Base-by-base conservation (phyloP, 2,113 vertebrate species). In the Phoxinus phoxinus region DNA sequence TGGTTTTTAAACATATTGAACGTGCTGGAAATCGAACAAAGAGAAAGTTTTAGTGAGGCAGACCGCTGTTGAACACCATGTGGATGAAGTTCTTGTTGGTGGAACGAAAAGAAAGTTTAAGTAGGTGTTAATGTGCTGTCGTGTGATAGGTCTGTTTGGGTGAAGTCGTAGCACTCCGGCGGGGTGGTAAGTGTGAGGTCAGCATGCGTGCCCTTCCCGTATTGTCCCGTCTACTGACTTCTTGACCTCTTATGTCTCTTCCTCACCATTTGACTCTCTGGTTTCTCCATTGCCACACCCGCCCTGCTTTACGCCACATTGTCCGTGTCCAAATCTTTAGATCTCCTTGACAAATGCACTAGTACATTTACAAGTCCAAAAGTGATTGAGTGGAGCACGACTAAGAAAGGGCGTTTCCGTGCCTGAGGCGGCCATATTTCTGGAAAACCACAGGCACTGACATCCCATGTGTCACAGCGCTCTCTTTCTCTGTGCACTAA, bases 351-450 rank as follows among this genome's bases (percentile, higher is more conserved):
- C 82, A 85, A 84, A 81, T 37, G 46, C 27, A 25, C 59, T 63
- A 21, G 84, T 84, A 72, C 84, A 65, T 72, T 77, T 84, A 81
- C 81, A 76, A 59, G 69, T 75, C 65, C 35, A 32, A 59, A 56
- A 84, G 76, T 41, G 84, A 78, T 56, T 51, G 72, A 83, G 35
- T 41, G 59, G 23, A 71, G 61, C 44, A 32, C 6, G 58, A 69
- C 61, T 74, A 81, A 86, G 79, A 74, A 83, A 87, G 25, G 61
- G 81, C 61, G 48, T 84, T 81, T 79, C 80, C 73, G 32, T 53
- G 71, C 88, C 81, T 48, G 27, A 25, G 76, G 82, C 35, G 69
- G 75, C 51, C 58, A n/a, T 48, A 59, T 84, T 84, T 84, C 56
- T 13, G 44, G 46, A 12, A 65, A 65, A 59, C 11, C 53, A 27